phyloP scores from a whole-genome alignment of 23 tunicate species.

The Halocynthia aurantium region DNA sequence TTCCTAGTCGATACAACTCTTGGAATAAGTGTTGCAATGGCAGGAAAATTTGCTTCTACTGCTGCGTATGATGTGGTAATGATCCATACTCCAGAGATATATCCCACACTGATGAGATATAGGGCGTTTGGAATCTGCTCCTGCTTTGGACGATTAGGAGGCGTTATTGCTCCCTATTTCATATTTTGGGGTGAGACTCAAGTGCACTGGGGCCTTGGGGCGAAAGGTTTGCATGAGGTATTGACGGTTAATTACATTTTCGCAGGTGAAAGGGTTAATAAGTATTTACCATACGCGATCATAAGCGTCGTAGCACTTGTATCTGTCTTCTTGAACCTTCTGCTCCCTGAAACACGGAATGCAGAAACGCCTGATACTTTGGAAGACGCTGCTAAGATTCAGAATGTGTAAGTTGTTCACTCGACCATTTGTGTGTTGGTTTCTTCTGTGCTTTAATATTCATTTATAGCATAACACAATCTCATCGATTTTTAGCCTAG shows the following conservation, averaged over 20 bases:
- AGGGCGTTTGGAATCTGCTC: not conserved
- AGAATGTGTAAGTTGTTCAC: not conserved
- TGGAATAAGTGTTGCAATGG: conserved; percentile 1
- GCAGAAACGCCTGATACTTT: not conserved
- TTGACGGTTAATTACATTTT: not conserved
- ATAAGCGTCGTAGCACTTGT: not conserved
- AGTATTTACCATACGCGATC: not conserved
- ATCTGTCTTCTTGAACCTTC: not conserved
- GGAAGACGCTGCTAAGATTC: conserved; percentile 1
- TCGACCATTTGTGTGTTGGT: not conserved
- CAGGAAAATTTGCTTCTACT: not conserved
- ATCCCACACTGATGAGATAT: not conserved
- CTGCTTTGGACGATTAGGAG: not conserved
- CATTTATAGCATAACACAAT: no score
- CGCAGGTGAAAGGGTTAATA: not conserved
- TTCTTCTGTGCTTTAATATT: no score
- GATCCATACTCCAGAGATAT: not conserved
- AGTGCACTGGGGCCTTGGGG: not conserved
- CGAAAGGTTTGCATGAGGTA: not conserved
- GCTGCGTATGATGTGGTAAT: not conserved
- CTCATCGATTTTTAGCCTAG: no score
- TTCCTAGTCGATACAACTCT: not conserved
- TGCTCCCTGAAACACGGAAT: conserved; percentile 3
- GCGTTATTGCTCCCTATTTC: not conserved
- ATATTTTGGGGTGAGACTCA: not conserved